Evolutionary conservation across 2,113 vertebrate genomes (phyloP), one percentile per base, ranked within the genome.

Genomic region (Phodopus roborovskii): DNA sequence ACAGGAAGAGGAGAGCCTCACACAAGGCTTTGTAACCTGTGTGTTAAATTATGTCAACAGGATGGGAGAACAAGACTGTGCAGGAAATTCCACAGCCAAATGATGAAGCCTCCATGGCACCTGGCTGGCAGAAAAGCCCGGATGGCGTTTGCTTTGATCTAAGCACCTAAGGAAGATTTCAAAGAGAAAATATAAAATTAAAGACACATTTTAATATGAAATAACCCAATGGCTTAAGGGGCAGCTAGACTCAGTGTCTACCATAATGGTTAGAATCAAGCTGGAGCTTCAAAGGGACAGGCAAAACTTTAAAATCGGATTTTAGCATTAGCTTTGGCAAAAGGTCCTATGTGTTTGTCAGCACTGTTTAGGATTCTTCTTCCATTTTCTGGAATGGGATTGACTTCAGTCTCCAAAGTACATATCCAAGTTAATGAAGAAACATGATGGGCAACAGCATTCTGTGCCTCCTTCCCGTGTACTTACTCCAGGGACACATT

Each of bases 41-140:
- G 30, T 94, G 96, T 60, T 85, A 96, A 97, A 93, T 96, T 95
- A 92, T 96, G 94, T 97, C 96, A 96, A 97, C 96, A 95, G 95
- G 97, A 97, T 83, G 92, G 50, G 77, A 93, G 96, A 86, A 92
- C 77, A n/a, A 96, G 88, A 74, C 92, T 87, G 64, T 48, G 7
- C 1, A 97, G 96, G 97, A 96, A 97, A 97, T 97, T 96, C 96
- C 94, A 90, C 90, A 89, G 64, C 88, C 20, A 1, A 77, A 94
- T 83, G 92, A 92, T 68, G 96, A 95, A 96, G 96, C 94, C 71
- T 20, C 77, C 48, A 12, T 8, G 82, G 95, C 56, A 94, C 92
- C 94, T 90, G 84, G 87, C 56, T 0, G 10, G 70, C 30, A 7
- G 82, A 94, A 90, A 94, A n/a, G 28, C 22, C 87, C 24, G 22